Evolutionary conservation across 2,113 vertebrate species (phyloP), one percentile per base, ranked within the genome.

Genomic region (Aldabrachelys gigantea): DNA sequence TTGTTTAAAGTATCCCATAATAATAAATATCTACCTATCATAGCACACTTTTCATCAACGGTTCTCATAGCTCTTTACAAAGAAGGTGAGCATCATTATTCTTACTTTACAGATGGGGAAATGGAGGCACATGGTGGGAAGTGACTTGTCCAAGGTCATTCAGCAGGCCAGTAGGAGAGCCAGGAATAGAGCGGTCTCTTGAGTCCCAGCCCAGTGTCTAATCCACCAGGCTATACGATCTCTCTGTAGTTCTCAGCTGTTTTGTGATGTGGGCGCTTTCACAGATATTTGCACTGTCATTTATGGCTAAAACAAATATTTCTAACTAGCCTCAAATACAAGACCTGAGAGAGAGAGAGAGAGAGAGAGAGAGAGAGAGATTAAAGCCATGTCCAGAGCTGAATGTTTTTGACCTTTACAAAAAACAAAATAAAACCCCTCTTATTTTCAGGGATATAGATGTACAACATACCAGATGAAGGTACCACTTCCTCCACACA

Each of bases 241-340:
- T 88, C 17, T 72, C 56, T 80, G 72, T 35, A 82, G 52, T 19
- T 94, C 41, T 57, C 3, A 27, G 56, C 56, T 57, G 56, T 57
- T 57, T 29, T 87, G 59, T 84, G 14, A 19, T 27, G 1, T 72
- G 94, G 56, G 91, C 87, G 76, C 27, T 52, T 1, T 62, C 47
- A 79, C 69, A 90, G 90, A 57, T 88, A 89, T 92, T 84, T 96
- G 6, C 38, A 84, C 53, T 88, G 82, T 80, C 82, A 84, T 89
- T 92, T 88, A 92, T 76, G 14, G 29, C 44, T 80, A 88, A 91
- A 82, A 94, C 17, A 96, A 95, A 91, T 93, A 95, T 86, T 87
- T 96, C 56, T 94, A 88, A 91, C 82, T 91, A 69, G 44, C 84
- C 44, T 96, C 29, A 75, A 95, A 86, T 59, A 89, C 16, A 78